Conservation (phyloP, 1,140 invertebrate genomes). For the Drosophila busckii region DNA sequence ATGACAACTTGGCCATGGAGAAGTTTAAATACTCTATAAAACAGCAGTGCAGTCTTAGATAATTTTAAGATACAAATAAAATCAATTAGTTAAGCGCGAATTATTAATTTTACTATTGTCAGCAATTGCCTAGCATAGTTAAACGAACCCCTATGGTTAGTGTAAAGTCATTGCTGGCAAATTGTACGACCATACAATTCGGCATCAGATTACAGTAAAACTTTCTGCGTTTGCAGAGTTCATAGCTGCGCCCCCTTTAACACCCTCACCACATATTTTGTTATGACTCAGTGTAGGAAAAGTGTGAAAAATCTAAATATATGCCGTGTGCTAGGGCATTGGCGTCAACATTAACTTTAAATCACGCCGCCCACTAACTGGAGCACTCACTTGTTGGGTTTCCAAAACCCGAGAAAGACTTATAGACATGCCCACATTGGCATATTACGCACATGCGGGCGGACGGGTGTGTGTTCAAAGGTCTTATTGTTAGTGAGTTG, state of each 20-base stretch:
- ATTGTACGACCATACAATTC: too few species aligned
- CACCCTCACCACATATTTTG: conserved; percentile 1
- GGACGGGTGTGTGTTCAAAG: background rate
- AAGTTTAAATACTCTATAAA: background rate
- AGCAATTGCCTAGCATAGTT: too few species aligned
- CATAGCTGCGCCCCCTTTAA: too few species aligned
- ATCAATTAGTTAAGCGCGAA: too few species aligned
- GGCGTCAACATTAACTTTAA: conserved; percentile 37
- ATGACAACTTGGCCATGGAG: background rate
- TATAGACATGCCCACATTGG: conserved; percentile 20
- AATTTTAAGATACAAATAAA: too few species aligned
- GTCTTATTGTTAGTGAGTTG: conserved; percentile 27
- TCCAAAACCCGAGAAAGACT: conserved; percentile 31
- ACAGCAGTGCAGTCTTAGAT: too few species aligned
- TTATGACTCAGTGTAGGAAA: conserved; percentile 53
- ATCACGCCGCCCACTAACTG: conserved; percentile 50
- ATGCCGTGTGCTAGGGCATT: conserved; percentile 14
- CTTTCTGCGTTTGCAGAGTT: conserved; percentile 11
- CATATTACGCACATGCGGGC: conserved; percentile 14
- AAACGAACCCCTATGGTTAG: too few species aligned
- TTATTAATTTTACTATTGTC: too few species aligned
- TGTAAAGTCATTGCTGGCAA: too few species aligned
- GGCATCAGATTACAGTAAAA: conserved; percentile 38
- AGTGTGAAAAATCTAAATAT: conserved; percentile 54
- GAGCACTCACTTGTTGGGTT: conserved; percentile 72